Evolutionary conservation across 2,797 vertebrate genomes (phyloP).

Genomic region (Chiroxiphia lanceolata): DNA sequence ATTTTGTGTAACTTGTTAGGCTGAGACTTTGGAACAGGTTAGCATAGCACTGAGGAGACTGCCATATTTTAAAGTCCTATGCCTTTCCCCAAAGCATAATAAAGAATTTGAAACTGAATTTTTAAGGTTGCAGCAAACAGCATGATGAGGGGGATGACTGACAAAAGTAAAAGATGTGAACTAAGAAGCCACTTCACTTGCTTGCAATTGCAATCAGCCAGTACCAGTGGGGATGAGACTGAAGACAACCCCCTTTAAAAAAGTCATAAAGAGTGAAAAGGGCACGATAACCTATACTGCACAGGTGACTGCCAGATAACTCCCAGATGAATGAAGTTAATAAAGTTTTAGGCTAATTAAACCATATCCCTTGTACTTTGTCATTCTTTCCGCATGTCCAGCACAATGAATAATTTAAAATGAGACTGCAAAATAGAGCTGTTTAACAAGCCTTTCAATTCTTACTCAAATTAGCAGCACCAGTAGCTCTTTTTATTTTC

Average conservation of each 20-base stretch:
- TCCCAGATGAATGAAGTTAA: conserved; percentile 2
- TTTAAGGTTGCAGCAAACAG: neutral
- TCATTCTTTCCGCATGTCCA: conserved; percentile 17
- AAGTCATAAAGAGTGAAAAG: neutral
- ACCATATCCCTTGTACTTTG: conserved; percentile 9
- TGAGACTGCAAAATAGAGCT: neutral
- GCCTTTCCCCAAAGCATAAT: neutral
- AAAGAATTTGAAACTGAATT: neutral
- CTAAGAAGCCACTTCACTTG: neutral
- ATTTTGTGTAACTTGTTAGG: neutral
- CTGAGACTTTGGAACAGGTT: neutral
- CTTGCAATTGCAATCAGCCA: neutral
- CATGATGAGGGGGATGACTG: neutral
- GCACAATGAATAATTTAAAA: conserved; percentile 35
- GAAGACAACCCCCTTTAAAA: neutral
- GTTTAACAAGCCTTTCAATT: neutral
- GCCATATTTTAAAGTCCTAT: neutral
- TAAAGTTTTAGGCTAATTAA: conserved; percentile 53
- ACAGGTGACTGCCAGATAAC: neutral
- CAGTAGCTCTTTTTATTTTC: neutral
- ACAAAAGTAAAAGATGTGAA: neutral
- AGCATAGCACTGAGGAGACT: neutral
- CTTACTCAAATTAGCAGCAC: neutral
- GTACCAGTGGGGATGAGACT: neutral
- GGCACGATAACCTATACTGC: neutral